Percentiles rank a stretch among this genome's conserved stretches.
These are phyloP conservation scores for Mohoua ochrocephala DNA, from an alignment of 2,113 vertebrate genomes.

Conservation along the genomic window DNA sequence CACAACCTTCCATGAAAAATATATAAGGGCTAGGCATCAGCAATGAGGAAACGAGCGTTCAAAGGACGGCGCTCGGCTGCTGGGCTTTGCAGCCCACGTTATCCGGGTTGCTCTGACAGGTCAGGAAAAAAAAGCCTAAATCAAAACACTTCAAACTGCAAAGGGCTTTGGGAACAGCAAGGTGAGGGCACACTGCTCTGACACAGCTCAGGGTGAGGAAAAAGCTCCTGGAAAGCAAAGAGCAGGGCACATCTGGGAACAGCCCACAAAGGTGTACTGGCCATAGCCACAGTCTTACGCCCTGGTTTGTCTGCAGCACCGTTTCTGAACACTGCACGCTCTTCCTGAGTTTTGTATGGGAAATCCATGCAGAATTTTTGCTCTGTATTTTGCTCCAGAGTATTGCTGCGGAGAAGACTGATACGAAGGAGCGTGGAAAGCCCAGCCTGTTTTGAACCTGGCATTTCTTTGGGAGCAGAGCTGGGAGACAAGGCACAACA, in stretches of 20 bases:
- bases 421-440: not conserved
- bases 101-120: not conserved
- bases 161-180: not conserved
- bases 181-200: not conserved
- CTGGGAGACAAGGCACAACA: not conserved
- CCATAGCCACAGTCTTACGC: accelerated
- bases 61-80: accelerated
- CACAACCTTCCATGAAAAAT: not conserved
- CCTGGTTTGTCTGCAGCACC: not conserved
- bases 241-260: accelerated
- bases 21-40: not conserved
- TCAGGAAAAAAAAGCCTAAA: not conserved
- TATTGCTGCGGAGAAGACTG: not conserved
- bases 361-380: not conserved
- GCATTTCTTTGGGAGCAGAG: not conserved
- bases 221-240: not conserved
- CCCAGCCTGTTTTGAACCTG: not conserved
- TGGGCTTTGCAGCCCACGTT: not conserved
- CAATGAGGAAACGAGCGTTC: not conserved
- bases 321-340: not conserved
- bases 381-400: not conserved
- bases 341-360: not conserved
- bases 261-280: accelerated
- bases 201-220: accelerated
- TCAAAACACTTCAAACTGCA: not conserved